Conservation (phyloP, 2,797 vertebrate genomes). For the Myotis vivesi region DNA sequence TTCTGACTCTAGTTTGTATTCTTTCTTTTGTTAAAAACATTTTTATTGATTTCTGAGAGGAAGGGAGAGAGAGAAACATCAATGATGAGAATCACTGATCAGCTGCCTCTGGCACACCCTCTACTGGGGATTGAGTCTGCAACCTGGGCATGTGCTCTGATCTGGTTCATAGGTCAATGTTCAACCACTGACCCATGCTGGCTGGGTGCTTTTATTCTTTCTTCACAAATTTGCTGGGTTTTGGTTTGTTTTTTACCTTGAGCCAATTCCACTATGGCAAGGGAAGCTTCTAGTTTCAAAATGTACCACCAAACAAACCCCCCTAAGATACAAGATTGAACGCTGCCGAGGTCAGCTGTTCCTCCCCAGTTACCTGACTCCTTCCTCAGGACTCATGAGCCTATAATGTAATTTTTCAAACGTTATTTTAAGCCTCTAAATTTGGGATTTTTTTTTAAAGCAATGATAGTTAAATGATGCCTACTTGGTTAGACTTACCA, state of each 20-base stretch:
- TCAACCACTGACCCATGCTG: too few species aligned
- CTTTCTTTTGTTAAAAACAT: too few species aligned
- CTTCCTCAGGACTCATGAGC: neutral
- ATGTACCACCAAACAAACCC: too few species aligned
- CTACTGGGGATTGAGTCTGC: too few species aligned
- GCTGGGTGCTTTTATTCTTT: neutral
- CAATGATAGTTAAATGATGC: neutral
- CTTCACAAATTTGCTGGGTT: neutral
- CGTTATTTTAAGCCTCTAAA: neutral
- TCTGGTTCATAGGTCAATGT: too few species aligned
- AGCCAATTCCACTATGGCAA: neutral
- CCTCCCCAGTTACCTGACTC: neutral
- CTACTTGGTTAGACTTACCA: neutral
- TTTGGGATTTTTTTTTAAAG: neutral
- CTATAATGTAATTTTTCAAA: neutral
- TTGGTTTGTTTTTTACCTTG: neutral
- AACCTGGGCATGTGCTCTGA: too few species aligned
- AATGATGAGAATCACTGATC: too few species aligned
- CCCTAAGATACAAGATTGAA: rapidly evolving
- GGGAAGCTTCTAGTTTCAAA: neutral
- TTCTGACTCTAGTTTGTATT: neutral
- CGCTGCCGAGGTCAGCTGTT: neutral
- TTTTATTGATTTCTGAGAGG: too few species aligned
- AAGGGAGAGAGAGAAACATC: too few species aligned
- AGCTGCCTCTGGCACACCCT: too few species aligned